Base-by-base conservation (phyloP, 2,888 invertebrate genomes). In the Pristionchus exspectatus region DNA sequence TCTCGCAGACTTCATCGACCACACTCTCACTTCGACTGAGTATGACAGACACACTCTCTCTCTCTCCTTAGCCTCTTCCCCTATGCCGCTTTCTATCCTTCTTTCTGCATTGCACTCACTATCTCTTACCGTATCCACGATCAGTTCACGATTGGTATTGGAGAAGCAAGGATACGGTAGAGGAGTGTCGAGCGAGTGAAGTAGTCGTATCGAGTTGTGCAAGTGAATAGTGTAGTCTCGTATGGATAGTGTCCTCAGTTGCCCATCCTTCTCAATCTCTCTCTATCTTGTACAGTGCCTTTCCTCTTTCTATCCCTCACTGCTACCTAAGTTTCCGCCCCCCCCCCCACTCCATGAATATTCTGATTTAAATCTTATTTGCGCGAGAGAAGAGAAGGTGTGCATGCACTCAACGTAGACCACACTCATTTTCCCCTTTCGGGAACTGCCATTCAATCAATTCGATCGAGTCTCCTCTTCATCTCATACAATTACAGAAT, bases 1-100 rank as follows among this genome's bases (percentile, higher is more conserved):
- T 44, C 77, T 21, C 77, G 77, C 77, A 77, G 77, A 77, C 77
- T 44, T 44, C 77, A 77, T 38, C 77, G 77, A 24, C 77, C 77
- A 10, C 77, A 77, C 77, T 77, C 77, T 77, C 77, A 77, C 77
- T 77, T 77, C 77, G 77, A 77, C n/a, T 77, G 77, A 77, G 77
- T 77, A 77, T 77, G 77, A 77, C 44, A 38, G 10, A 38, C 38
- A 66, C 66, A 10, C 66, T 27, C 69, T 27, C 69, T 27, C 66
- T 27, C 27, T n/a, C 38, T 33, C 24, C 24, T 77, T 77, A 44
- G 77, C 77, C 77, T 77, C 21, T 77, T 30, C 77, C 50, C 77
- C 50, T 38, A 33, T 77, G 50, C 77, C 24, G 38, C 44, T n/a
- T 50, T 33, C 44, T 77, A 12, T 77, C 77, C 44, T 77, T 12